Evolutionary conservation across 1,140 invertebrate species (phyloP).

Genomic region (Caenorhabditis inopinata): DNA sequence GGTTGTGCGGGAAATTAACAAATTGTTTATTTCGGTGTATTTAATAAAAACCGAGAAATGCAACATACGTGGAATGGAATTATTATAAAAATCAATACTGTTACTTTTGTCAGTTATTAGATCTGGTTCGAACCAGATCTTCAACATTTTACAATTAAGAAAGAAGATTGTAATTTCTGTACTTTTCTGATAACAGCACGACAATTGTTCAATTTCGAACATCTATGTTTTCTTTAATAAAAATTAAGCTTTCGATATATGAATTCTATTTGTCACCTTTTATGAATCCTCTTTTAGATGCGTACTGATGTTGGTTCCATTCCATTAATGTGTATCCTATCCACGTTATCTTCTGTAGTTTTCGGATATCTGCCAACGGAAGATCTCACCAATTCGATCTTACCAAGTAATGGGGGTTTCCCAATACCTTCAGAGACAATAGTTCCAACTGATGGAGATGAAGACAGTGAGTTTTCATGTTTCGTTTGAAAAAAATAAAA

Average conservation of each 20-base stretch:
- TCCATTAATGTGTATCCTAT: constrained; percentile 12
- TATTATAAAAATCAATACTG: too few relatives aligned
- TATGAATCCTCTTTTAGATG: not conserved
- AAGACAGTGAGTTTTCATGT: constrained; percentile 2
- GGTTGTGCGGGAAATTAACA: too few relatives aligned
- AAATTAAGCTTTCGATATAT: not conserved
- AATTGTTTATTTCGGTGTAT: too few relatives aligned
- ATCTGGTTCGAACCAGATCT: too few relatives aligned
- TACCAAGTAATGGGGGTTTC: constrained; percentile 14
- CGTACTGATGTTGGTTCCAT: constrained; percentile 9
- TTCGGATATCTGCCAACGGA: constrained; percentile 24
- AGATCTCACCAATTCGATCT: constrained; percentile 36
- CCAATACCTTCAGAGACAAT: not conserved
- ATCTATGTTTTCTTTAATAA: too few relatives aligned
- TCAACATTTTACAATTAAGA: too few relatives aligned
- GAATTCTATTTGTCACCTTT: not conserved
- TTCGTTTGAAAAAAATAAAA: not conserved
- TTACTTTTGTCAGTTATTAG: too few relatives aligned
- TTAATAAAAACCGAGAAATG: too few relatives aligned
- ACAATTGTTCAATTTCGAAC: too few relatives aligned
- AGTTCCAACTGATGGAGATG: not conserved
- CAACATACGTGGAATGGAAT: too few relatives aligned
- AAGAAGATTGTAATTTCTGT: too few relatives aligned
- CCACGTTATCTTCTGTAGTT: not conserved
- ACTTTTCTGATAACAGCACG: too few relatives aligned